Conservation (phyloP, 2,797 vertebrate genomes). For the Delichon dasypus region DNA sequence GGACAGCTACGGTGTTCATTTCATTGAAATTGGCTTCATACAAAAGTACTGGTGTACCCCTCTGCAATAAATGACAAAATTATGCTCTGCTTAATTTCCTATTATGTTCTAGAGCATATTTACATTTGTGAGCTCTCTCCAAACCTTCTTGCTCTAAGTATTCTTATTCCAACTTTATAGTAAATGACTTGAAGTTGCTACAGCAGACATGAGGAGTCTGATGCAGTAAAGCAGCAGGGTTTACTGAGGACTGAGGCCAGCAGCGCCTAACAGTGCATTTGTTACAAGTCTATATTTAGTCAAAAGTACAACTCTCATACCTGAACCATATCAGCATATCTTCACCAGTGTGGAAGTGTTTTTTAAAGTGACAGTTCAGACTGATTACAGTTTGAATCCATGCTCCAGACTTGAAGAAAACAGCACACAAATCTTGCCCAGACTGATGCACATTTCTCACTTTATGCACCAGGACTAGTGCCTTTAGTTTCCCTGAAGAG, state of each 20-base stretch:
- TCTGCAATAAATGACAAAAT: not conserved
- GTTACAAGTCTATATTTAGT: not conserved
- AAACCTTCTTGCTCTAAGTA: not conserved
- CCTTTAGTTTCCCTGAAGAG: not conserved
- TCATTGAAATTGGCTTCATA: not conserved
- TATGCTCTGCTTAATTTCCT: not conserved
- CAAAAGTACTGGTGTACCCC: not conserved
- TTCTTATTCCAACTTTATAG: not conserved
- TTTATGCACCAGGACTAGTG: not conserved
- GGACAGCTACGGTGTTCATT: not conserved
- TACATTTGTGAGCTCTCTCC: not conserved
- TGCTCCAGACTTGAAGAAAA: not conserved
- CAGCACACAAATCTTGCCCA: not conserved
- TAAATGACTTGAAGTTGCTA: not conserved
- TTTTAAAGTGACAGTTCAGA: not conserved
- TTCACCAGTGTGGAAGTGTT: not conserved
- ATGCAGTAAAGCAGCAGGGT: not conserved
- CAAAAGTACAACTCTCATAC: not conserved
- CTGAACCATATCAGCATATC: not conserved
- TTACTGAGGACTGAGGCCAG: not conserved
- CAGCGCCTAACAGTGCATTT: not conserved
- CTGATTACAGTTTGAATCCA: not conserved
- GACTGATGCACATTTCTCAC: not conserved
- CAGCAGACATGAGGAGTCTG: not conserved
- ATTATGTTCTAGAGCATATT: not conserved